Evolutionary conservation across 92 coral and sea anemone genomes (phyloP), one percentile per base, ranked within the genome.

Genomic region (Actinostola sp.): DNA sequence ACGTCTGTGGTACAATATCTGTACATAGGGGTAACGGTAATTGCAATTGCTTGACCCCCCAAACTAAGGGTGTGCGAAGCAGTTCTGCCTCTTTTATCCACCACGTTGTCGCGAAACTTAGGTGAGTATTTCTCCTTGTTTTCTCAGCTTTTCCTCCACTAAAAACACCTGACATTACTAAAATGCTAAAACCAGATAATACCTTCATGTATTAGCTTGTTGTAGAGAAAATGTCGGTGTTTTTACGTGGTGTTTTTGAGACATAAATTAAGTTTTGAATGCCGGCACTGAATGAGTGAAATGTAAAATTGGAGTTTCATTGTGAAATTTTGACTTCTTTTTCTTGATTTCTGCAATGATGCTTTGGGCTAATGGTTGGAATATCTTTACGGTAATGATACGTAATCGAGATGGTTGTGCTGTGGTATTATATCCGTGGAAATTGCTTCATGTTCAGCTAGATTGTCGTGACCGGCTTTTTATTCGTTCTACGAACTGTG

Each of bases 31-130:
- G 69, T 62, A 19, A 8, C 0, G 42, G 75, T 27, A 55, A 78
- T 60, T 25, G 30, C 38, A 65, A 87, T 87, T 76, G 70, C 46
- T 56, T 23, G 0, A 38, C 43, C 82, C 85, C 89, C 92, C 87
- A 46, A 80, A 58, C 50, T 70, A 0, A 49, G 68, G 72, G 73
- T 51, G 92, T 72, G 65, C 82, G 70, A 78, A 33, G 62, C 82
- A 41, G 43, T 59, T 79, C 87, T 72, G 80, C 83, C 89, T 82
- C 80, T 83, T 83, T 81, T 73, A 67, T 71, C 42, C 66, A 90
- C 89, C 96, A 90, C 96, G 96, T 87, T 90, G 96, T 62, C 57
- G 83, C 60, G 56, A 46, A n/a, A 63, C 51, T 59, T 30, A 62
- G 68, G 66, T 73, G 39, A 70, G 82, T 66, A 46, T 42, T 24